phyloP scores from a whole-genome alignment of 2,888 invertebrate genomes.

The Xanthorhoe spadicearia region DNA sequence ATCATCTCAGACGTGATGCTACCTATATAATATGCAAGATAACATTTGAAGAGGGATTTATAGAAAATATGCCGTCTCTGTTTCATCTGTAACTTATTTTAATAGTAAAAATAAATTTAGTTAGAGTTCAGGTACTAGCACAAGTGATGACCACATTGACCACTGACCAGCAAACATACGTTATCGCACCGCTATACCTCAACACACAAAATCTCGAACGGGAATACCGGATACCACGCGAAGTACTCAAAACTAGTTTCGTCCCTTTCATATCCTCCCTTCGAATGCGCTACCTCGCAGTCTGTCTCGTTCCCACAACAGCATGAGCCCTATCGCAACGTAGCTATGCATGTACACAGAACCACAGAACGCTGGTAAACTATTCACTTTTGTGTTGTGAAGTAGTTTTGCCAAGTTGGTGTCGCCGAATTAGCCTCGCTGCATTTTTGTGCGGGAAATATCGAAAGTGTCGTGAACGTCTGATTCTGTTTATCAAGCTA shows the following conservation, averaged over 20 bases:
- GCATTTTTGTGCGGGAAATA: conserved; percentile 60
- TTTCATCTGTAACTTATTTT: conserved; percentile 3
- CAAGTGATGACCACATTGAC: conserved; percentile 46
- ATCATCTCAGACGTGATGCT: conserved; percentile 29
- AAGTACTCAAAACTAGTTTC: conserved; percentile 51
- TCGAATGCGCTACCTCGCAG: conserved; percentile 22
- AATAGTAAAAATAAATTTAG: conserved; percentile 5
- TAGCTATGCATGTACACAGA: conserved; percentile 62
- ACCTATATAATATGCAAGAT: conserved; percentile 27
- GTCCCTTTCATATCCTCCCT: conserved; percentile 56
- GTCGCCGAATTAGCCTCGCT: conserved; percentile 63
- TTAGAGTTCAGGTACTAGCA: conserved; percentile 59
- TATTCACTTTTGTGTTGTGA: conserved; percentile 71
- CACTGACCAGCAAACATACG: conserved; percentile 56
- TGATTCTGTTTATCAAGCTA: conserved; percentile 45
- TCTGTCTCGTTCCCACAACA: conserved; percentile 55
- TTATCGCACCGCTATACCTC: conserved; percentile 62
- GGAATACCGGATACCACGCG: conserved; percentile 75
- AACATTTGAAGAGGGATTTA: conserved; percentile 28
- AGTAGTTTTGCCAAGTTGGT: conserved; percentile 75
- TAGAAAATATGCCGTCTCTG: conserved; percentile 19
- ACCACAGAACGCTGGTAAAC: conserved; percentile 57
- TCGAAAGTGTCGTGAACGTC: conserved; percentile 58
- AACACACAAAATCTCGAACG: conserved; percentile 72
- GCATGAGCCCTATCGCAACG: conserved; percentile 44